These are phyloP conservation scores for Odontamblyopus lacepedii DNA, from an alignment of 2,797 vertebrate species.

Conservation along the genomic window DNA sequence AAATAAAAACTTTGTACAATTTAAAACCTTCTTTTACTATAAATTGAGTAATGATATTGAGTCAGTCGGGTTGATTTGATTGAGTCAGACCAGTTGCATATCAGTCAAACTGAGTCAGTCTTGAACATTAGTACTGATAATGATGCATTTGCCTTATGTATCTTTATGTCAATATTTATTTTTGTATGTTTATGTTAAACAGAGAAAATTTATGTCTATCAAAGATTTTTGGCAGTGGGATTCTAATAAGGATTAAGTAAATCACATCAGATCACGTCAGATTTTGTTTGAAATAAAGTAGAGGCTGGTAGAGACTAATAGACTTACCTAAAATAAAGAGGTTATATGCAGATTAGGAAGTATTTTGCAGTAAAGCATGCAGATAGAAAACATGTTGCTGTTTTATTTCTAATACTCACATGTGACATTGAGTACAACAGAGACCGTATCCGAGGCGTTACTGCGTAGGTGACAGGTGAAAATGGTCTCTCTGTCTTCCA, in stretches of 20 bases:
- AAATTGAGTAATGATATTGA: neutral
- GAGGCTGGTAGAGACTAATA: too few relatives aligned
- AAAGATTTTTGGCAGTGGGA: neutral
- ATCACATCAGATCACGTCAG: neutral
- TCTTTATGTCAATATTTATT: neutral
- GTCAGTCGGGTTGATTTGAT: neutral
- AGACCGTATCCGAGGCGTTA: constrained; percentile 65
- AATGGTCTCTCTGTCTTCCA: constrained; percentile 74
- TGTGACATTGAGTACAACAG: constrained; percentile 82
- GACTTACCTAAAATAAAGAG: too few relatives aligned
- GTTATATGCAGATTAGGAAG: neutral
- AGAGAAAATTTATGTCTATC: neutral
- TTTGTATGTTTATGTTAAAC: neutral
- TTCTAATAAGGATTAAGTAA: neutral
- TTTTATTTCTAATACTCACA: constrained; percentile 80
- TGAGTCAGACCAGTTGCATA: neutral
- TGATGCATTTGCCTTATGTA: neutral
- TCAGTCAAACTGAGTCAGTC: neutral
- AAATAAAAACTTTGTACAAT: too few relatives aligned
- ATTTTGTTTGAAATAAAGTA: neutral
- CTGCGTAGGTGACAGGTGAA: constrained; percentile 83
- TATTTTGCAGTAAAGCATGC: neutral
- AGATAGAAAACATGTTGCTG: neutral
- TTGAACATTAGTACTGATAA: neutral
- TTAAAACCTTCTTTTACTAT: too few relatives aligned